phyloP scores from a whole-genome alignment of 1,140 invertebrate genomes.

The Papilio polytes region DNA sequence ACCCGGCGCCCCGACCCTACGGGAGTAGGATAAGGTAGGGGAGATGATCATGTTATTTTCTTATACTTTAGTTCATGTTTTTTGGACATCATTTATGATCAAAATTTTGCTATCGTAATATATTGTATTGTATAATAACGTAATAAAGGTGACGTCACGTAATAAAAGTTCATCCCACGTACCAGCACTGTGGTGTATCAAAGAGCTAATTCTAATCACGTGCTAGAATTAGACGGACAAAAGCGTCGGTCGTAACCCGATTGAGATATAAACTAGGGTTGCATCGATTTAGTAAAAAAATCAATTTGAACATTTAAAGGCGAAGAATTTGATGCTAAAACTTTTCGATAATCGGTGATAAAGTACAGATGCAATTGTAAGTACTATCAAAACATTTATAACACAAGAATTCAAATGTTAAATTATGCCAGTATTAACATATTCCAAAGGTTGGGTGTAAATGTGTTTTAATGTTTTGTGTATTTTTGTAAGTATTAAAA shows the following conservation, averaged over 20 bases:
- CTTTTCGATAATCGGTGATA: not conserved
- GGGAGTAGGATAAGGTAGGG: no score
- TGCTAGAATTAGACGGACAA: constrained; percentile 31
- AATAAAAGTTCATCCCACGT: constrained; percentile 10
- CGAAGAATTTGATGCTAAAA: not conserved
- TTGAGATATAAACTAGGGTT: not conserved
- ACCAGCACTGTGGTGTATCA: not conserved
- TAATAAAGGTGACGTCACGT: constrained; percentile 5
- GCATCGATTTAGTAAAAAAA: not conserved
- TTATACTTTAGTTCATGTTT: not conserved
- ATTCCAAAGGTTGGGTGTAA: not conserved
- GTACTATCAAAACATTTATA: no score
- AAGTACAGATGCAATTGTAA: not conserved
- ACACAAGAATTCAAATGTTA: not conserved
- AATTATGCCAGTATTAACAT: not conserved
- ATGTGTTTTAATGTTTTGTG: not conserved
- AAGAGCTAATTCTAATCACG: constrained; percentile 22
- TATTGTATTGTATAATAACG: not conserved
- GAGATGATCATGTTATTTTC: not conserved
- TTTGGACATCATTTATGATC: no score
- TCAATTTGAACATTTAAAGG: not conserved
- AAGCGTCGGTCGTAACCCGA: constrained; percentile 24
- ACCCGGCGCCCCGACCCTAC: no score
- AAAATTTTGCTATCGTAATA: not conserved
- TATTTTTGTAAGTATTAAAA: not conserved